Conservation (phyloP, 2,113 vertebrate species). For the Syrrhaptes paradoxus region DNA sequence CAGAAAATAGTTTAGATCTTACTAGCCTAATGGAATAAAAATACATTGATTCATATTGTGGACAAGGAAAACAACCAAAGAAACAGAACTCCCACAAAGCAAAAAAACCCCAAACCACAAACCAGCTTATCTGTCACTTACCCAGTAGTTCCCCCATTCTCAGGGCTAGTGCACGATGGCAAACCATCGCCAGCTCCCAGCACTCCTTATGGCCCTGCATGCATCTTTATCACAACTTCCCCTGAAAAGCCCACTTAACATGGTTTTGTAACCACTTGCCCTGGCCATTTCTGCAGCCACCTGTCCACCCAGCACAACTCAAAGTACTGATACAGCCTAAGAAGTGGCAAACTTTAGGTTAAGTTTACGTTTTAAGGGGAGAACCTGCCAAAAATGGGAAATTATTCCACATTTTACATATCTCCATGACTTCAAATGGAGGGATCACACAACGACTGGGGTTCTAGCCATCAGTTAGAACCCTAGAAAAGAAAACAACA, state of each 20-base stretch:
- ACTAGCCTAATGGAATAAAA: background rate
- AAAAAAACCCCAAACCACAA: background rate
- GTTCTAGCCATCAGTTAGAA: background rate
- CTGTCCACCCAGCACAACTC: background rate
- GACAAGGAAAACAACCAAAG: background rate
- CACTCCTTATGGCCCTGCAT: background rate
- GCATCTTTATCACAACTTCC: background rate
- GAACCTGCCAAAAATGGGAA: background rate
- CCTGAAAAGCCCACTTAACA: background rate
- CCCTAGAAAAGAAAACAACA: background rate
- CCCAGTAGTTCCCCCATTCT: background rate
- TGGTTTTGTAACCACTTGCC: background rate
- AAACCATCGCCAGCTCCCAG: background rate
- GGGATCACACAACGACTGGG: background rate
- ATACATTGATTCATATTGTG: background rate
- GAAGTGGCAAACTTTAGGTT: background rate
- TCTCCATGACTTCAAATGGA: background rate
- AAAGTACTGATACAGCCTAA: background rate
- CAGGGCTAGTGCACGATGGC: rapidly evolving
- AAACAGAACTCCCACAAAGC: no score
- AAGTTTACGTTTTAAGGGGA: background rate
- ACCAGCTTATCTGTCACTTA: background rate
- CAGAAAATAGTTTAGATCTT: background rate
- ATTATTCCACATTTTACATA: background rate
- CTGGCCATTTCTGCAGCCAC: background rate